Evolutionary conservation across 2,113 vertebrate genomes (phyloP), one percentile per base, ranked within the genome.

Genomic region (Callopanchax toddi): DNA sequence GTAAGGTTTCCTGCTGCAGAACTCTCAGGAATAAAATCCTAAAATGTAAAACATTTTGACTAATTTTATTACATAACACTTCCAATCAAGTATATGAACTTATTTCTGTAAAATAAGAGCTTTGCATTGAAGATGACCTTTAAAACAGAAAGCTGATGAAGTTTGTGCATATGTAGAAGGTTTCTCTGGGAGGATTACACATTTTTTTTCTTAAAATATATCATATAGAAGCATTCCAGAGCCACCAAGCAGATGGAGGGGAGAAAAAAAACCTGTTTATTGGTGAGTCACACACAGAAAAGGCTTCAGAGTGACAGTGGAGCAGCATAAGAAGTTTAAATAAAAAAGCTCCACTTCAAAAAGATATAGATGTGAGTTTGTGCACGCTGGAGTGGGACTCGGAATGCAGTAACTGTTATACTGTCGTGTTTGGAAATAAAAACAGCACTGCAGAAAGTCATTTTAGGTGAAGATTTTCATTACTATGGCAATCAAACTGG

Each of bases 401-500:
- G 43, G 9, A 22, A 17, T 39, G 39, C 21, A n/a, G 12, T 18
- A n/a, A 68, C 17, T 76, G 29, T 26, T 20, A 34, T 59, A 26
- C 29, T 52, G 36, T 36, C 8, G 0, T 17, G 36, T 16, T 57
- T 16, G 46, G 60, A 67, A 58, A 65, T 42, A 68, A 26, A 62
- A 62, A 76, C 29, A 39, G 11, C n/a, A 16, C 64, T 66, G 49
- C 21, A 76, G 52, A 65, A 34, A 18, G 18, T 40, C 32, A 46
- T 69, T 60, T 50, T 34, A 51, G 48, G 36, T 37, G 40, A 74
- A 23, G 63, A 40, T 51, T 11, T 62, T 64, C 50, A 72, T 79
- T 74, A 78, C 79, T 52, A 73, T 82, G 63, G 60, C 7, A 76
- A 74, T 82, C 18, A 62, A 62, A 69, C 26, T 60, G 29, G 36